These are phyloP conservation scores for Syrista parreyssii DNA, from an alignment of 2,888 invertebrate species.

Conservation along the genomic window DNA sequence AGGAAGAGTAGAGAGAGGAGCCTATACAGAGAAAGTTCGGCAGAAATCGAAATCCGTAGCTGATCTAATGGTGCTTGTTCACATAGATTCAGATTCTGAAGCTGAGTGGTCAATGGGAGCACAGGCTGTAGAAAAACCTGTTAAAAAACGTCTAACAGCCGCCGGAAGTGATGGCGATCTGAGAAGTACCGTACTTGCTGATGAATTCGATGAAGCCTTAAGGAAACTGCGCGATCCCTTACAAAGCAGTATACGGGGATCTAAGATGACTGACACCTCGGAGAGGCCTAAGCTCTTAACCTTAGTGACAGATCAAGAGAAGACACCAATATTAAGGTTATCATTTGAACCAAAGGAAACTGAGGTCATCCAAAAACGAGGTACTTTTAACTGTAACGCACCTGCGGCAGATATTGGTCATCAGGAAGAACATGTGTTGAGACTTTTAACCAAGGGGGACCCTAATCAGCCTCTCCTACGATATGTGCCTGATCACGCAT, in stretches of 20 bases:
- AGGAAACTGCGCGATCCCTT: conserved; percentile 65
- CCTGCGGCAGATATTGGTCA: conserved; percentile 2
- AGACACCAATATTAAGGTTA: conserved; percentile 57
- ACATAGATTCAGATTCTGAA: conserved; percentile 75
- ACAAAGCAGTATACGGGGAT: conserved; percentile 9
- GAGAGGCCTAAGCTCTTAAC: conserved; percentile 51
- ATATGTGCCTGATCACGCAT: conserved; percentile 41
- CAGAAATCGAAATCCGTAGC: conserved; percentile 76
- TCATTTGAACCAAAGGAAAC: conserved; percentile 32
- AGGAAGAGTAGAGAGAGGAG: conserved; percentile 71
- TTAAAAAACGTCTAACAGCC: conserved; percentile 54
- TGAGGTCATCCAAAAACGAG: not conserved
- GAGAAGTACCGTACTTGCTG: conserved; percentile 66
- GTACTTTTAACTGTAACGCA: not conserved
- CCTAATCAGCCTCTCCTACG: conserved; percentile 45
- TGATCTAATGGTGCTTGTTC: conserved; percentile 76
- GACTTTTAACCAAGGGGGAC: conserved; percentile 46
- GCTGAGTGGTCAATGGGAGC: conserved; percentile 68
- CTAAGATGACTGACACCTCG: conserved; percentile 16
- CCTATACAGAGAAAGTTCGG: conserved; percentile 73
- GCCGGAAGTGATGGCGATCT: conserved; percentile 72
- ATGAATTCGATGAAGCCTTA: conserved; percentile 70
- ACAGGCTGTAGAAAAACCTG: conserved; percentile 49
- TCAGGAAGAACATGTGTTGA: conserved; percentile 43
- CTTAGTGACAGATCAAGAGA: conserved; percentile 45